Evolutionary conservation across 2,888 invertebrate genomes (phyloP).

Genomic region (Amphipoea lucens): DNA sequence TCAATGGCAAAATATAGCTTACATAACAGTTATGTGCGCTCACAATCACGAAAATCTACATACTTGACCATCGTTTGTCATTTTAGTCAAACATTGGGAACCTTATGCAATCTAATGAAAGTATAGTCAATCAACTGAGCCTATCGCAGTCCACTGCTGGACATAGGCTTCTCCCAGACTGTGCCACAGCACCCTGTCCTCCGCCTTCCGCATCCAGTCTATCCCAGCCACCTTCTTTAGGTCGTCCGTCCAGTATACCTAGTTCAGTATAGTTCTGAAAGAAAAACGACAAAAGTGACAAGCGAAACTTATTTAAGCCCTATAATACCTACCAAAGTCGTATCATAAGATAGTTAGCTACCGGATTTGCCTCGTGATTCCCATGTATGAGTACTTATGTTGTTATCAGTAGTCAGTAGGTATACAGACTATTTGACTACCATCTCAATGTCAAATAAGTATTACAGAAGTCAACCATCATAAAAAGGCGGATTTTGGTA

Average conservation of each 20-base stretch:
- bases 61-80: not conserved
- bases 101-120: not conserved
- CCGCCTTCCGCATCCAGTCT: too few species aligned
- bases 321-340: slow-evolving; percentile 35
- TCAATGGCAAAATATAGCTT: not conserved
- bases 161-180: too few species aligned
- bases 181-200: too few species aligned
- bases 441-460: slow-evolving; percentile 52
- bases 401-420: slow-evolving; percentile 39
- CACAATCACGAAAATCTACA: not conserved
- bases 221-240: too few species aligned
- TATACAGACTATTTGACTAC: slow-evolving; percentile 41
- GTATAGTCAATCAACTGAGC: not conserved
- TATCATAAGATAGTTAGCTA: slow-evolving; percentile 41
- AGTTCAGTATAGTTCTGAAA: not conserved
- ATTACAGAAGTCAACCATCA: slow-evolving; percentile 47
- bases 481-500: slow-evolving; percentile 45
- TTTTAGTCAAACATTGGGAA: not conserved
- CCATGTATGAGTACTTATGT: not conserved
- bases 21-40: not conserved
- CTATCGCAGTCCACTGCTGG: too few species aligned
- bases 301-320: slow-evolving; percentile 14
- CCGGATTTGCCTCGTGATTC: slow-evolving; percentile 29
- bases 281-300: slow-evolving; percentile 6
- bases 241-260: too few species aligned